These are phyloP conservation scores for Drosophila colorata DNA, from an alignment of 2,888 invertebrate genomes.

Conservation along the genomic window DNA sequence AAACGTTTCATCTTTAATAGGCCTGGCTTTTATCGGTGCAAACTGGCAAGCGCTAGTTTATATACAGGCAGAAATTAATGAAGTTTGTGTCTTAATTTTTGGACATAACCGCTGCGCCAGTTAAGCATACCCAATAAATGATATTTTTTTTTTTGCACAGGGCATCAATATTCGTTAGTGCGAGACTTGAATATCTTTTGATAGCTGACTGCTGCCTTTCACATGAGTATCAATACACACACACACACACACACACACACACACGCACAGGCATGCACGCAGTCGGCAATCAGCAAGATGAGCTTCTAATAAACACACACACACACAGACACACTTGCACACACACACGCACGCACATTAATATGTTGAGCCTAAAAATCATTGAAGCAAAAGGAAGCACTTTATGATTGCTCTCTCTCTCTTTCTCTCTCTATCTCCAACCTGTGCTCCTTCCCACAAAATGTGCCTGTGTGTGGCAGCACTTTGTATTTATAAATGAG, in stretches of 20 bases:
- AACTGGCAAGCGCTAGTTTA: too few species aligned
- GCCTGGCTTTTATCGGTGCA: too few species aligned
- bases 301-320: conserved; percentile 53
- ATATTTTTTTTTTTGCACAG: background rate
- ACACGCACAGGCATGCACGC: background rate
- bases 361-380: conserved; percentile 67
- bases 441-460: background rate
- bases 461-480: conserved; percentile 22
- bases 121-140: background rate
- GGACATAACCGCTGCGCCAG: too few species aligned
- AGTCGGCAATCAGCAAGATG: conserved; percentile 50
- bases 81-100: too few species aligned
- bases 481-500: conserved; percentile 46
- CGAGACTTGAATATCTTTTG: conserved; percentile 1
- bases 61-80: too few species aligned
- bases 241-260: conserved; percentile 1
- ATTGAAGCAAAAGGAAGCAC: conserved; percentile 75
- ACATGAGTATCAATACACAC: conserved; percentile 18
- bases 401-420: conserved; percentile 49
- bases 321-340: conserved; percentile 12
- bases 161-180: background rate
- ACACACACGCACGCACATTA: conserved; percentile 45
- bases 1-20: too few species aligned
- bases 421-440: background rate
- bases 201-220: conserved; percentile 12